These are phyloP conservation scores for Neopelma chrysocephalum DNA, from an alignment of 2,797 vertebrate species.

Conservation along the genomic window DNA sequence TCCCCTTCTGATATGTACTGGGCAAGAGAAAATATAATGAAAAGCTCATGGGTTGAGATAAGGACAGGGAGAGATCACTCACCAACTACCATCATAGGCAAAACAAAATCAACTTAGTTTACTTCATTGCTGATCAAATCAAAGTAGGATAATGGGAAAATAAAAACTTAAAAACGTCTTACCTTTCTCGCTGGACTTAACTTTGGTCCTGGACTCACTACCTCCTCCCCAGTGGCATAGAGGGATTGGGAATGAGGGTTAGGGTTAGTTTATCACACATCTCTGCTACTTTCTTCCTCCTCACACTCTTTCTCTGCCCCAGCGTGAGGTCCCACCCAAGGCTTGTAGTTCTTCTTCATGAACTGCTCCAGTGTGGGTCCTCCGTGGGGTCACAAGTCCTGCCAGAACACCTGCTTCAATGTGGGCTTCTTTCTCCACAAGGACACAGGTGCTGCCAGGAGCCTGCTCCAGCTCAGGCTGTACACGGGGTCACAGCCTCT, in stretches of 20 bases:
- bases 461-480: no score
- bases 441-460: neutral
- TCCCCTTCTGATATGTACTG: neutral
- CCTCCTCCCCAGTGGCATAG: neutral
- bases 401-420: neutral
- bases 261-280: accelerated
- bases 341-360: no score
- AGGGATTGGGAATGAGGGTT: neutral
- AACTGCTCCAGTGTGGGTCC: neutral
- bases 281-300: neutral
- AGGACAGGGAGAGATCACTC: neutral
- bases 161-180: neutral
- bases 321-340: no score
- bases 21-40: neutral
- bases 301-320: neutral
- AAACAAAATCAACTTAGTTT: neutral
- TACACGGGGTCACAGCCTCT: neutral
- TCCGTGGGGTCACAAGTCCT: neutral
- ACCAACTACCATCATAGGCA: no score
- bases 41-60: neutral
- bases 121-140: neutral
- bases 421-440: neutral
- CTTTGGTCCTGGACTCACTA: neutral
- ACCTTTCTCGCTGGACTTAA: neutral
- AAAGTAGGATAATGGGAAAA: neutral